These are phyloP conservation scores for Himantopus leucocephalus DNA, from an alignment of 2,113 vertebrate genomes.

Conservation along the genomic window DNA sequence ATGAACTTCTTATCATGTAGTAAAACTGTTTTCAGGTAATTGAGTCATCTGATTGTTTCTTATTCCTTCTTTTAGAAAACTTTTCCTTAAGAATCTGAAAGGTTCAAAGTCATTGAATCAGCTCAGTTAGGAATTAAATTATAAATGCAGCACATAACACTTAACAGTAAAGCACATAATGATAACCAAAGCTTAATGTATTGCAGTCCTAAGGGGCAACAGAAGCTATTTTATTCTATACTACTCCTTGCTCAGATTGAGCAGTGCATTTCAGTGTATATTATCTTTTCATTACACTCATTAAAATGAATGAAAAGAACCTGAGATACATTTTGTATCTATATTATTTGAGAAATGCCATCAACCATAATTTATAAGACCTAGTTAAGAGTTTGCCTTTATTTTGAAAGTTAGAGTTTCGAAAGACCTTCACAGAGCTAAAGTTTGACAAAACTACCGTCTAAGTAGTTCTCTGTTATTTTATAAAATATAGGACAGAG, in stretches of 20 bases:
- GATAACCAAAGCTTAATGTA: constrained; percentile 30
- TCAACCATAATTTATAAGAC: neutral
- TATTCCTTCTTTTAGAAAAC: neutral
- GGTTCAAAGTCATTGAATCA: neutral
- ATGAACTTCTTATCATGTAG: neutral
- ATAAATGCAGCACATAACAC: neutral
- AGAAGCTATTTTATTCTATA: neutral
- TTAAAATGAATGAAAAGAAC: constrained; percentile 34
- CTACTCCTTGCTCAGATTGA: neutral
- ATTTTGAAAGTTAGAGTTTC: neutral
- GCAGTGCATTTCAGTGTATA: neutral
- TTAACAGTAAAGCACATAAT: constrained; percentile 24
- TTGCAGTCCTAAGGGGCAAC: constrained; percentile 6
- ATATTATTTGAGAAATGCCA: neutral
- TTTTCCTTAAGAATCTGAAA: neutral
- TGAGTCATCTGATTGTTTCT: neutral
- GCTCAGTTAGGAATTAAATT: constrained; percentile 8
- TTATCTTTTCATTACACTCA: constrained; percentile 27
- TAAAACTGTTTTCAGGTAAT: constrained; percentile 4
- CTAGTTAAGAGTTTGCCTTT: neutral
- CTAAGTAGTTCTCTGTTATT: neutral
- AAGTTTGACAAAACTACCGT: neutral
- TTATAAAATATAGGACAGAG: neutral
- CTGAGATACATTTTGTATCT: neutral
- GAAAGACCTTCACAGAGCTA: neutral